Percentiles rank a stretch among this genome's conserved stretches.
Conservation (phyloP, 2,113 vertebrate genomes). For the Abramis brama region DNA sequence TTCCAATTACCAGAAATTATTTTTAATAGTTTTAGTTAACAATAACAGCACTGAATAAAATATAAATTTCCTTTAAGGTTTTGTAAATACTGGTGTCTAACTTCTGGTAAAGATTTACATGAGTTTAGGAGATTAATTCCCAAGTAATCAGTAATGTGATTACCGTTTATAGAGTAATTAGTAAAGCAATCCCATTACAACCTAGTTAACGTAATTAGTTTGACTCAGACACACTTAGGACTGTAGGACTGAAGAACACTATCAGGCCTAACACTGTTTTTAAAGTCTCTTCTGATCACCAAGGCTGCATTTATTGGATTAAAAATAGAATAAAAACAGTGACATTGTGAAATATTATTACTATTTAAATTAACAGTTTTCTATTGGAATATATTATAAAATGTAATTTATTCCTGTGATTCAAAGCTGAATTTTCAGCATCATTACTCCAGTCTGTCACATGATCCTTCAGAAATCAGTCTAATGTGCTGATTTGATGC, state of each 20-base stretch:
- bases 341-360: background rate
- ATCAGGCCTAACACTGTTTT: background rate
- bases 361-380: background rate
- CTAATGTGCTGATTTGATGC: background rate
- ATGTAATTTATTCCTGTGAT: no score
- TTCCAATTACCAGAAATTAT: background rate
- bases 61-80: background rate
- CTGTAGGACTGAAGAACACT: background rate
- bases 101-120: background rate
- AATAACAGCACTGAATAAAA: background rate
- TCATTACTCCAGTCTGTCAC: background rate
- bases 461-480: background rate
- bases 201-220: conserved; percentile 9
- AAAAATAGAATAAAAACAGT: background rate
- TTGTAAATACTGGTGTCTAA: background rate
- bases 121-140: background rate
- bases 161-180: background rate
- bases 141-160: background rate
- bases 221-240: background rate
- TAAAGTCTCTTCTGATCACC: background rate
- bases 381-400: background rate
- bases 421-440: background rate
- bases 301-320: background rate
- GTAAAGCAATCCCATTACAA: background rate
- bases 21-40: background rate